Evolutionary conservation across 2,113 vertebrate genomes (phyloP), one percentile per base, ranked within the genome.

Genomic region (Gadus macrocephalus): DNA sequence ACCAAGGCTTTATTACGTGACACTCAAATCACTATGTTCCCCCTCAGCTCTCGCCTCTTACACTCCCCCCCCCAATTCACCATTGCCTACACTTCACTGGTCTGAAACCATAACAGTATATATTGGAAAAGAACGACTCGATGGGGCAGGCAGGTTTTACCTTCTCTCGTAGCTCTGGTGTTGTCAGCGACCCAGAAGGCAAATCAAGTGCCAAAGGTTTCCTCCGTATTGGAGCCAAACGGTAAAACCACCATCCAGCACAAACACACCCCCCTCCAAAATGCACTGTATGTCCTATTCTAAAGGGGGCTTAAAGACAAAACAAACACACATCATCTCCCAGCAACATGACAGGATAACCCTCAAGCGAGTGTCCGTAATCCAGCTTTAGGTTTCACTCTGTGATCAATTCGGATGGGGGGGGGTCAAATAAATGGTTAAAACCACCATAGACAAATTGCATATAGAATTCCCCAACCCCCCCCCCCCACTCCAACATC

Each of bases 81-180:
- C 42, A 49, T 14, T 49, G 42, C 12, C 77, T 25, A 19, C 28
- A 56, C 69, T 71, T 56, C 38, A 1, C 62, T 69, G 55, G 35
- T 42, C 38, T 55, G 28, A 53, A 56, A 35, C 20, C 65, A 56
- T 79, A 65, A 9, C 66, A 68, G 72, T 35, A 78, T 74, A 67
- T 15, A 66, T 66, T 81, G 78, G 71, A 82, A 84, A 79, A 83
- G 67, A 74, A 78, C 80, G 15, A 49, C 70, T 73, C 66, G 70
- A 6, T 12, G 70, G 9, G 12, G 5, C 55, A 61, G n/a, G 53
- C 53, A 15, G 53, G 53, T 16, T 35, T 35, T 35, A 35, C 31
- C 31, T 35, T 4, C 4, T 35, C 31, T 35, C 6, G 42, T 49
- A 9, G 42, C 8, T 49, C 42, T 49, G 8, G 12, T 49, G 42